Evolutionary conservation across 2,113 vertebrate genomes (phyloP).

Genomic region (Ginglymostoma cirratum): DNA sequence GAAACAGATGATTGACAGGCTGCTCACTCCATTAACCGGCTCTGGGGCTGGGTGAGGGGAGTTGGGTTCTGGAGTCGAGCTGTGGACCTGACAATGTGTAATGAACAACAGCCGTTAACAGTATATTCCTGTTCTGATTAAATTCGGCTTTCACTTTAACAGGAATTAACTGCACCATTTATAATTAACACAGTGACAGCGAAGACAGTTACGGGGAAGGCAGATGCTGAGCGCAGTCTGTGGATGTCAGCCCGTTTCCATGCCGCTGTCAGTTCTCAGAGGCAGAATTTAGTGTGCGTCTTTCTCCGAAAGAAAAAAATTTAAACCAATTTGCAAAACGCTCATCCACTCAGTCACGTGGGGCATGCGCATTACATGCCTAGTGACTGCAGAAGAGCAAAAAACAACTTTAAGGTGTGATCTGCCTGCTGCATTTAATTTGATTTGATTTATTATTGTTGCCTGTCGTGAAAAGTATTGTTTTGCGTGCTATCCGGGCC

Average conservation of each 20-base stretch:
- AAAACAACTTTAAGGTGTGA: background rate
- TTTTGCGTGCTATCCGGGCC: too few relatives aligned
- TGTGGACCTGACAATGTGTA: background rate
- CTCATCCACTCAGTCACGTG: slow-evolving; percentile 17
- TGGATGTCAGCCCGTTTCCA: background rate
- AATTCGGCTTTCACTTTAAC: slow-evolving; percentile 8
- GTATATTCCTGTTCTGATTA: background rate
- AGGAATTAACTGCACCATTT: background rate
- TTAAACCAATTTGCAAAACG: slow-evolving; percentile 23
- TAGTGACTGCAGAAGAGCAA: background rate
- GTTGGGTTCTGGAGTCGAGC: background rate
- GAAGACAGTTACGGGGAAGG: background rate
- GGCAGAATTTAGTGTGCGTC: background rate
- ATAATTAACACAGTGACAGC: slow-evolving; percentile 2
- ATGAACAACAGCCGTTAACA: background rate
- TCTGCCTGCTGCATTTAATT: background rate
- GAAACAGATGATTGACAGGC: background rate
- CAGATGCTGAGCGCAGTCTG: slow-evolving; percentile 12
- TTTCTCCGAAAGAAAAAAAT: background rate
- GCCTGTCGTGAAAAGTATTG: too few relatives aligned
- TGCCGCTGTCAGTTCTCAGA: background rate
- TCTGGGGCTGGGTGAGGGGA: background rate
- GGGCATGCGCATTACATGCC: background rate
- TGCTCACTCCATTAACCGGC: background rate
- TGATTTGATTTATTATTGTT: too few relatives aligned